Evolutionary conservation across 2,888 invertebrate species (phyloP).

Genomic region (Diarsia mendica): DNA sequence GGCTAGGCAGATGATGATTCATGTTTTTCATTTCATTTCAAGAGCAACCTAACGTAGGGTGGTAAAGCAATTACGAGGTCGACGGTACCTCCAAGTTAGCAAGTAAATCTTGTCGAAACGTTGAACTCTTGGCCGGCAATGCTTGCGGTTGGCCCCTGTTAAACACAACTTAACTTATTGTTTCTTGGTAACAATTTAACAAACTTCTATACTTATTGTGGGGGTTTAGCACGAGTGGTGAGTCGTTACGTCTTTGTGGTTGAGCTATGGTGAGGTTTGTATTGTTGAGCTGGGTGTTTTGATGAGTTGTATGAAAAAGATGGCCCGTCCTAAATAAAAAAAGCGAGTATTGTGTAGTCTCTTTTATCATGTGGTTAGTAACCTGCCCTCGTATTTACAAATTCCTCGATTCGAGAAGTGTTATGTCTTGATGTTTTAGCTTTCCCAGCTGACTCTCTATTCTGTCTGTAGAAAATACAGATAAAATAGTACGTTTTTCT

Average conservation of each 20-base stretch:
- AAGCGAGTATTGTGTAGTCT: too few relatives aligned
- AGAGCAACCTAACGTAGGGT: neutral
- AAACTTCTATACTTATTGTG: constrained; percentile 66
- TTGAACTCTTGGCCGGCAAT: constrained; percentile 62
- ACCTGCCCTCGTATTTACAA: too few relatives aligned
- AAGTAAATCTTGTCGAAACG: constrained; percentile 72
- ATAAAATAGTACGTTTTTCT: too few relatives aligned
- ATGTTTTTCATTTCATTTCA: neutral
- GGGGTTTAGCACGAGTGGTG: constrained; percentile 42
- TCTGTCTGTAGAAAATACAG: neutral
- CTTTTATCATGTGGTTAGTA: too few relatives aligned
- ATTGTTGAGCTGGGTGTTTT: neutral
- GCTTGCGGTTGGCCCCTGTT: constrained; percentile 73
- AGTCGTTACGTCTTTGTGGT: constrained; percentile 47
- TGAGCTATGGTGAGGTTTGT: constrained; percentile 29
- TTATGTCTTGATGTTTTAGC: too few relatives aligned
- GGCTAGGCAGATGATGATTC: neutral
- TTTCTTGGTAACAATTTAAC: constrained; percentile 67
- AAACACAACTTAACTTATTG: constrained; percentile 74
- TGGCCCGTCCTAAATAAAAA: neutral
- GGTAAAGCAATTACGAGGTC: neutral
- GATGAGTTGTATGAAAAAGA: neutral
- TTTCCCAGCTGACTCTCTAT: neutral
- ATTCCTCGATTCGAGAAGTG: too few relatives aligned
- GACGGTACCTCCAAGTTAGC: constrained; percentile 55